These are phyloP conservation scores for Catamblyrhynchus diadema DNA, from an alignment of 2,797 vertebrate species.

Conservation along the genomic window DNA sequence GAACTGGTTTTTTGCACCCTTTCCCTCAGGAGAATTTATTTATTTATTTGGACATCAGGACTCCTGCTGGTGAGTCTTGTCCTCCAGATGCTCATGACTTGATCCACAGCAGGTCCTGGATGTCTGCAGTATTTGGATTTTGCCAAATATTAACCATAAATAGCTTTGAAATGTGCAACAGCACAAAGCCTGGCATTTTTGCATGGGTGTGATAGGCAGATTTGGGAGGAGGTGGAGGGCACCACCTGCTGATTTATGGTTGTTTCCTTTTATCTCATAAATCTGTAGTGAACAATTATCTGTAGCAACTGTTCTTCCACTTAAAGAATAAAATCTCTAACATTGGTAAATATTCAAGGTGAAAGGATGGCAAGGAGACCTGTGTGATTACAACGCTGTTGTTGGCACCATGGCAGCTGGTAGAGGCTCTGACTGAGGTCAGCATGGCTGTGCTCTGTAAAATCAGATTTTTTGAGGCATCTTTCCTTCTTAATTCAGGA, in stretches of 20 bases:
- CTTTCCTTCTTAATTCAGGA: background rate
- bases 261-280: background rate
- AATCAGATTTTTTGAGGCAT: background rate
- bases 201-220: background rate
- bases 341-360: background rate
- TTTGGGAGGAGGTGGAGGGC: background rate
- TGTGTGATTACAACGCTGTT: rapidly evolving
- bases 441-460: background rate
- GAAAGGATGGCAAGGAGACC: background rate
- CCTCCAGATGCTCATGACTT: background rate
- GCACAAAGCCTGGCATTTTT: background rate
- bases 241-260: background rate
- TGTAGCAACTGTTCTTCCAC: background rate
- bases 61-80: background rate
- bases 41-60: background rate
- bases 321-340: background rate
- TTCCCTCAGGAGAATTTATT: background rate
- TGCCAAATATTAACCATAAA: background rate
- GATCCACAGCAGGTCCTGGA: background rate
- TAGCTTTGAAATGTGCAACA: background rate
- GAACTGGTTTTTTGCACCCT: background rate
- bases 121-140: background rate
- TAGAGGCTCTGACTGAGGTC: background rate
- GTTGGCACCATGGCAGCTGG: rapidly evolving
- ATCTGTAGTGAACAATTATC: background rate